Evolutionary conservation across 2,113 vertebrate genomes (phyloP).

Genomic region (Scolopax mira): DNA sequence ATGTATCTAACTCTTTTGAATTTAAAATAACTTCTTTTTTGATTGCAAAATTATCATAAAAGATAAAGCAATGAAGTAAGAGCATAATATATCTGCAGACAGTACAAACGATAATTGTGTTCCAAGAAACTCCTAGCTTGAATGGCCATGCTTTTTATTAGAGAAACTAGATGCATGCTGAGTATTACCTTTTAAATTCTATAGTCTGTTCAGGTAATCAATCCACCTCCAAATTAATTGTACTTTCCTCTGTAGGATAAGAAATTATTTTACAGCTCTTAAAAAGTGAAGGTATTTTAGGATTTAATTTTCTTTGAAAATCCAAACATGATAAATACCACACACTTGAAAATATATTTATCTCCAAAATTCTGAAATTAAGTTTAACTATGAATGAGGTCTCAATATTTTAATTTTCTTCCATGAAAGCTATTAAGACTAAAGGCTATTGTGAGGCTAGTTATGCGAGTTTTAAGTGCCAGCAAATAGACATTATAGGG

Average conservation of each 20-base stretch:
- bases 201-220: background rate
- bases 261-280: background rate
- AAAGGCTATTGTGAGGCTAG: background rate
- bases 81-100: background rate
- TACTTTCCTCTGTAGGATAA: background rate
- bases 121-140: background rate
- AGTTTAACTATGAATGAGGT: background rate
- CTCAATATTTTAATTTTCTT: background rate
- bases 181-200: background rate
- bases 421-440: background rate
- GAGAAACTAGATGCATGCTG: background rate
- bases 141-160: background rate
- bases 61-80: slow-evolving; percentile 1
- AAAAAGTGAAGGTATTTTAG: background rate
- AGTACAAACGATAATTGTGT: background rate
- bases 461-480: background rate
- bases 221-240: background rate
- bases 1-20: background rate
- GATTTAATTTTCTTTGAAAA: background rate
- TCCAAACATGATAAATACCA: background rate
- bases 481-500: background rate
- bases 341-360: background rate
- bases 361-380: background rate
- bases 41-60: slow-evolving; percentile 18
- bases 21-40: slow-evolving; percentile 4